phyloP scores from a whole-genome alignment of 2,888 invertebrate genomes.

The Oscheius sp. region DNA sequence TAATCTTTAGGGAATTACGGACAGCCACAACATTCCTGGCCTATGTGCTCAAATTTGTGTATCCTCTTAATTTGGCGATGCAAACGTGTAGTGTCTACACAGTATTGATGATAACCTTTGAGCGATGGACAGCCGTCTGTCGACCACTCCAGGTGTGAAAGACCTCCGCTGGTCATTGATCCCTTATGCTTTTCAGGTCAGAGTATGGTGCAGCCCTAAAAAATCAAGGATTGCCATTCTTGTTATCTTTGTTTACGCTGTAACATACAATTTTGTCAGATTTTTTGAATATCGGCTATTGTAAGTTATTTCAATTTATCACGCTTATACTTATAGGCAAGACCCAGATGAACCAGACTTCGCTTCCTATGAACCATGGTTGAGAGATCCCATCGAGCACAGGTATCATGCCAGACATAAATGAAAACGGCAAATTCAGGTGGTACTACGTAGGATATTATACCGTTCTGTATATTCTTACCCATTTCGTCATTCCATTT shows the following conservation, averaged over 20 bases:
- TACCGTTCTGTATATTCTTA: constrained; percentile 67
- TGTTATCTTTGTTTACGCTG: constrained; percentile 60
- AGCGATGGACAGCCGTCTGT: constrained; percentile 71
- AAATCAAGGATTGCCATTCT: constrained; percentile 66
- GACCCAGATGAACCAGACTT: constrained; percentile 34
- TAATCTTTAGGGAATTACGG: constrained; percentile 38
- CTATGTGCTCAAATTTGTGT: constrained; percentile 66
- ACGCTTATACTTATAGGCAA: constrained; percentile 8
- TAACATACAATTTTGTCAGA: constrained; percentile 66
- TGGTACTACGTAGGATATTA: constrained; percentile 69
- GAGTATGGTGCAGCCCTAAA: constrained; percentile 67
- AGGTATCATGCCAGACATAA: constrained; percentile 28
- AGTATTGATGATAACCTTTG: constrained; percentile 70
- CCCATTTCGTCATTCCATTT: constrained; percentile 71
- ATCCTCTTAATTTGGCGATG: constrained; percentile 69
- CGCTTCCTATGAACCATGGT: constrained; percentile 47
- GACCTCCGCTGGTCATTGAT: neutral
- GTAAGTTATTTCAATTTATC: constrained; percentile 39
- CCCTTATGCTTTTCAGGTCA: constrained; percentile 50
- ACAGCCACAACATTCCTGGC: constrained; percentile 54
- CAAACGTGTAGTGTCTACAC: constrained; percentile 69
- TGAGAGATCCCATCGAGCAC: constrained; percentile 49
- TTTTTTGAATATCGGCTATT: constrained; percentile 69
- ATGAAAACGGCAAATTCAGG: constrained; percentile 22
- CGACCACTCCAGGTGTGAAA: constrained; percentile 63